These are phyloP conservation scores for Passer domesticus DNA, from an alignment of 2,113 vertebrate genomes.

Conservation along the genomic window DNA sequence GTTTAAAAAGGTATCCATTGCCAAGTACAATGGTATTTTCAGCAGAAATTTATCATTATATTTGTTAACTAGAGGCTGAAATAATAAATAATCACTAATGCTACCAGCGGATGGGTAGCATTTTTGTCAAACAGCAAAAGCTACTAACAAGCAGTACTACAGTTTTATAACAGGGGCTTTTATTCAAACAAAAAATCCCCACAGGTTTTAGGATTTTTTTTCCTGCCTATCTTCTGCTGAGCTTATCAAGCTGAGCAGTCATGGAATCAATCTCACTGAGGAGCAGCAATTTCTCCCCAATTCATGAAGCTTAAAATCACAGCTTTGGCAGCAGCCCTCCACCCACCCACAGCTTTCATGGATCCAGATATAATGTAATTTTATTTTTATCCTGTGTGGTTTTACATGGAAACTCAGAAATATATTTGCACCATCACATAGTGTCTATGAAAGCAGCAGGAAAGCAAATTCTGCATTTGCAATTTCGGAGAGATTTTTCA, in stretches of 20 bases:
- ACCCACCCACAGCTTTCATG: conserved; percentile 53
- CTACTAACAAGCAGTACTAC: conserved; percentile 8
- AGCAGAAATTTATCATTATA: neutral
- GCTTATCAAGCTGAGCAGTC: conserved; percentile 69
- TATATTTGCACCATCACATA: conserved; percentile 23
- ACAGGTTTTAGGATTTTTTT: conserved; percentile 45
- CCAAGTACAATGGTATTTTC: neutral
- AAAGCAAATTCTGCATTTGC: conserved; percentile 22
- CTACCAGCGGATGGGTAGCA: neutral
- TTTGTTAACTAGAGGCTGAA: neutral
- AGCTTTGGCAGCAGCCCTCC: conserved; percentile 53
- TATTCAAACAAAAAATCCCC: conserved; percentile 37
- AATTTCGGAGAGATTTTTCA: neutral
- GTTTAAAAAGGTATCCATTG: neutral
- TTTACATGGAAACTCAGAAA: conserved; percentile 56
- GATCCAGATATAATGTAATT: conserved; percentile 65
- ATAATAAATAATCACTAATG: neutral
- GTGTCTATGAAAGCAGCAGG: conserved; percentile 19
- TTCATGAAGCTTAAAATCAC: conserved; percentile 64
- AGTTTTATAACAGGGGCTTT: conserved; percentile 10
- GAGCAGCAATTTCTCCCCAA: conserved; percentile 54
- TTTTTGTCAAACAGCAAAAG: neutral
- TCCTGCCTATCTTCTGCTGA: conserved; percentile 36
- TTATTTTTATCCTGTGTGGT: conserved; percentile 58
- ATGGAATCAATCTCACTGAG: conserved; percentile 63